Evolutionary conservation across 2,888 invertebrate genomes (phyloP).

Genomic region (Hydrotaea cyrtoneurina): DNA sequence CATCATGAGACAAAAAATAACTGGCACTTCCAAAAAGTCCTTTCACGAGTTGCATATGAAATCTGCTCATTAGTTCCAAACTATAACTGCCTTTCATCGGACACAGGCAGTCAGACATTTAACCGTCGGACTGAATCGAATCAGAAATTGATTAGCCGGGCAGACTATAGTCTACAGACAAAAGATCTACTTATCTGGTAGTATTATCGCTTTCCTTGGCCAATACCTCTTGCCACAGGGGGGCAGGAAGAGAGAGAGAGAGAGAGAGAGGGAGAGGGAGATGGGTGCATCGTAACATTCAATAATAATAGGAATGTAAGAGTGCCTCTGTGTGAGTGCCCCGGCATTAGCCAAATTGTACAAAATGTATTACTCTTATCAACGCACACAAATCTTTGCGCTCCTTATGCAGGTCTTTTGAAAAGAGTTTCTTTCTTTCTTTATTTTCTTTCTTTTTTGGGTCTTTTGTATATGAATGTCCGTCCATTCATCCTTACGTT

Average conservation of each 20-base stretch:
- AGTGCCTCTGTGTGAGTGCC: not conserved
- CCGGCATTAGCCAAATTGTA: conserved; percentile 16
- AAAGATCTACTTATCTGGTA: conserved; percentile 17
- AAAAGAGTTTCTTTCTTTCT: conserved; percentile 26
- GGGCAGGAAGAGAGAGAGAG: too few species aligned
- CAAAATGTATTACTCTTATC: conserved; percentile 17
- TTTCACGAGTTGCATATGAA: too few species aligned
- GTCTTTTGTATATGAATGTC: conserved; percentile 7
- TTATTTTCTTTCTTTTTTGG: not conserved
- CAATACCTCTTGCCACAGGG: not conserved
- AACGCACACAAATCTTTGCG: conserved; percentile 12
- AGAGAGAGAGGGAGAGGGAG: too few species aligned
- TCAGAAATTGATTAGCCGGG: conserved; percentile 7
- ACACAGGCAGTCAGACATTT: not conserved
- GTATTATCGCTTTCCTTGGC: not conserved
- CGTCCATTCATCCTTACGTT: conserved; percentile 10
- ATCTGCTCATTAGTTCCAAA: not conserved
- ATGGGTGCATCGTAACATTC: conserved; percentile 11
- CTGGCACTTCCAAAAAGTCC: too few species aligned
- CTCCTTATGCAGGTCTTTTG: conserved; percentile 11
- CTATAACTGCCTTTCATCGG: not conserved
- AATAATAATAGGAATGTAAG: not conserved
- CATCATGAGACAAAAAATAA: too few species aligned
- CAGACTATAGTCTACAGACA: not conserved
- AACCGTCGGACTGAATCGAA: conserved; percentile 7